These are phyloP conservation scores for Drosophila greeni DNA, from an alignment of 2,888 invertebrate genomes.

Conservation along the genomic window DNA sequence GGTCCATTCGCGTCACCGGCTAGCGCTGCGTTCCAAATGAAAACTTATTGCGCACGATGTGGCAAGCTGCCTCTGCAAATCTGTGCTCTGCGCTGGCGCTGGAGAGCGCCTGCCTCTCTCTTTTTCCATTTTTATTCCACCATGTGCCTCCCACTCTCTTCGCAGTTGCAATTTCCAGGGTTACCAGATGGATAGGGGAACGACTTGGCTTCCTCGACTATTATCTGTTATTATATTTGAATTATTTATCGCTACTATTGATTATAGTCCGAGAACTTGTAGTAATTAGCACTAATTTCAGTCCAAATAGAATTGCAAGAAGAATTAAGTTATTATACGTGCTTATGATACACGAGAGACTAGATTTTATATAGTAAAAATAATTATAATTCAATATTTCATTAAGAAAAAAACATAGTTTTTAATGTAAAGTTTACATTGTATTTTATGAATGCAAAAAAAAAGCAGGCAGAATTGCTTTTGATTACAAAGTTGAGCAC, in stretches of 20 bases:
- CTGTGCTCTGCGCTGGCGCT: conserved; percentile 68
- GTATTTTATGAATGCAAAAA: background rate
- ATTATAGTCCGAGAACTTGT: background rate
- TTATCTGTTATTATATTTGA: conserved; percentile 4
- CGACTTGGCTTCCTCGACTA: background rate
- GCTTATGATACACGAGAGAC: too few species aligned
- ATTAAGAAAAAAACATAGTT: too few species aligned
- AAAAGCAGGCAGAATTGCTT: background rate
- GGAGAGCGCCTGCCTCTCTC: conserved; percentile 2
- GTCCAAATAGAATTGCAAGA: background rate
- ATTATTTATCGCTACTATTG: conserved; percentile 5
- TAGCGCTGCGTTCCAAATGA: conserved; percentile 70
- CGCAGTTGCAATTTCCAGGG: conserved; percentile 58
- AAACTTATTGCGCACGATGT: conserved; percentile 61
- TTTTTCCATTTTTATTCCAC: conserved; percentile 18
- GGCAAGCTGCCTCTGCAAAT: conserved; percentile 49
- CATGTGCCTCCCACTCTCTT: conserved; percentile 28
- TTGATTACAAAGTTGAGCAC: conserved; percentile 16
- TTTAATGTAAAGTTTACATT: background rate
- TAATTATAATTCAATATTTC: too few species aligned
- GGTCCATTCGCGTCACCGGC: conserved; percentile 70
- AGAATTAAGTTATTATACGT: background rate
- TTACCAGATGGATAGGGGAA: conserved; percentile 1
- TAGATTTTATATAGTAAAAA: too few species aligned
- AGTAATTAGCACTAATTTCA: background rate